Evolutionary conservation across 1,140 invertebrate genomes (phyloP).

Genomic region (Dendroctonus ponderosae): DNA sequence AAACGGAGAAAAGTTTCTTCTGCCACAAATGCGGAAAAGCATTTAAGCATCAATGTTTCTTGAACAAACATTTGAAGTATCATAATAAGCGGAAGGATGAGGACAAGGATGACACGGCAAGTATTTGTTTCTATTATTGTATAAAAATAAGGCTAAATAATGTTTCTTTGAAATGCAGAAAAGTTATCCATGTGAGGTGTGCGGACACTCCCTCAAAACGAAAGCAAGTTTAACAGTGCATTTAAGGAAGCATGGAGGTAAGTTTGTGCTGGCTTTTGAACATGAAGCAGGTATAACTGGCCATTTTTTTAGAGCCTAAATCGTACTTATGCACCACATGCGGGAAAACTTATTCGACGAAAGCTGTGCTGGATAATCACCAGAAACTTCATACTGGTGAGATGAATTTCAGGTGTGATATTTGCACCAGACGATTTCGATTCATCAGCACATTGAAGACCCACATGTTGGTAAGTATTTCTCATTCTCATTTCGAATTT

Average conservation of each 20-base stretch:
- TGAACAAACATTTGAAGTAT: conserved; percentile 12
- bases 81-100: conserved; percentile 1
- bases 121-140: background rate
- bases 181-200: conserved; percentile 12
- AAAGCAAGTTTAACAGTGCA: conserved; percentile 18
- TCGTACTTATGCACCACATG: conserved; percentile 26
- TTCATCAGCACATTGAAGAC: conserved; percentile 50
- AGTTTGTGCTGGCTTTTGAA: background rate
- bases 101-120: background rate
- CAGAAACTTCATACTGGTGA: conserved; percentile 43
- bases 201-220: conserved; percentile 12
- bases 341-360: conserved; percentile 23
- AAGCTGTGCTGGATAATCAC: conserved; percentile 34
- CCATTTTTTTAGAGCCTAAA: conserved; percentile 18
- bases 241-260: conserved; percentile 17
- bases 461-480: conserved; percentile 21
- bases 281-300: background rate
- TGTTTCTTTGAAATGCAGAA: background rate
- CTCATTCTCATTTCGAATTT: too few relatives aligned
- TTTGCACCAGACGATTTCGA: conserved; percentile 47
- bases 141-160: background rate
- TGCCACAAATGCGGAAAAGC: conserved; percentile 14
- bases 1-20: conserved; percentile 8
- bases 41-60: conserved; percentile 23
- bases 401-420: conserved; percentile 39